Conservation (phyloP, 1,140 invertebrate genomes). For the Bombus pyrosoma region DNA sequence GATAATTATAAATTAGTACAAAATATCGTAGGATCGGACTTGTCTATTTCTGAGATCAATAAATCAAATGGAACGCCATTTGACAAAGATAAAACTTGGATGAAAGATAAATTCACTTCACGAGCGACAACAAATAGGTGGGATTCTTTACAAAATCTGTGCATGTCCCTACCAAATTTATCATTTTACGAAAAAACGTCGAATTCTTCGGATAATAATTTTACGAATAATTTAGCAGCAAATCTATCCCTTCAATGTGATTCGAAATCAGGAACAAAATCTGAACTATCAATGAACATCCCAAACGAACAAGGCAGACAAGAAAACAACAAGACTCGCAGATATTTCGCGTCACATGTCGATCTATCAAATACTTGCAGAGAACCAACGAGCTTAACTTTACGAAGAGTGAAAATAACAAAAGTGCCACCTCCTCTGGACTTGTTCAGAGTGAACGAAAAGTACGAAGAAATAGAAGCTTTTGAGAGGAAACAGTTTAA, state of each 20-base stretch:
- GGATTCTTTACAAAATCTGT: background rate
- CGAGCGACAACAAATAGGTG: background rate
- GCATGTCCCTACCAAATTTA: constrained; percentile 51
- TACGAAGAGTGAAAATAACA: constrained; percentile 23
- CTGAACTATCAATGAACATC: no score
- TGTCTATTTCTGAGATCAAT: background rate
- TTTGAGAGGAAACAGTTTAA: constrained; percentile 58
- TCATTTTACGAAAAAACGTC: background rate
- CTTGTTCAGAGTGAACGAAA: constrained; percentile 63
- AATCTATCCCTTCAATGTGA: no score
- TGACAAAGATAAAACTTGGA: background rate
- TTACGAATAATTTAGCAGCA: background rate
- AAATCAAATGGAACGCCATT: background rate
- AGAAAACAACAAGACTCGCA: no score
- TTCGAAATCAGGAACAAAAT: background rate
- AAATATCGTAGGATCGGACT: background rate
- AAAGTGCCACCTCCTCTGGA: constrained; percentile 63
- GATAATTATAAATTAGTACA: background rate
- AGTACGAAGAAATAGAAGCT: constrained; percentile 52
- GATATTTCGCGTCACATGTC: background rate
- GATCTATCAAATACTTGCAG: background rate
- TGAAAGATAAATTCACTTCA: background rate
- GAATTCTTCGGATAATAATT: background rate
- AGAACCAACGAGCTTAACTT: background rate
- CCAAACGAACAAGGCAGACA: background rate